phyloP scores from a whole-genome alignment of 1,140 invertebrate genomes.

The Ylistrum balloti region DNA sequence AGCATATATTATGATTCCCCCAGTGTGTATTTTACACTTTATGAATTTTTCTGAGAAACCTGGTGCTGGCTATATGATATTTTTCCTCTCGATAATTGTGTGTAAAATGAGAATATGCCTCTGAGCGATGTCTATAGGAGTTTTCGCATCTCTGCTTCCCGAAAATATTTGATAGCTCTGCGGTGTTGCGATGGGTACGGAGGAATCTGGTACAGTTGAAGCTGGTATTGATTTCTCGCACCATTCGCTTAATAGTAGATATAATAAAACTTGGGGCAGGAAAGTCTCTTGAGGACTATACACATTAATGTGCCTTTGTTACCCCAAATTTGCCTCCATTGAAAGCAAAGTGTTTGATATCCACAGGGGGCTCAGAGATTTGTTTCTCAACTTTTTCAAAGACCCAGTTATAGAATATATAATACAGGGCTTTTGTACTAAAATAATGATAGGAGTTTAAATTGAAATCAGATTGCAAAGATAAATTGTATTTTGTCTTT shows the following conservation, averaged over 20 bases:
- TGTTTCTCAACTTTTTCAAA: background rate
- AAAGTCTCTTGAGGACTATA: background rate
- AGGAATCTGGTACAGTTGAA: background rate
- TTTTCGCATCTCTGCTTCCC: constrained; percentile 7
- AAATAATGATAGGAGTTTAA: background rate
- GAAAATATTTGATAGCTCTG: constrained; percentile 20
- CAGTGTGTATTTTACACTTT: background rate
- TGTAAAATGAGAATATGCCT: constrained; percentile 27
- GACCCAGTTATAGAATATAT: background rate
- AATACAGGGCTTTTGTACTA: background rate
- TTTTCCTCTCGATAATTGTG: background rate
- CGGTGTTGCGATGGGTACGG: background rate
- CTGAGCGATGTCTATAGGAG: background rate
- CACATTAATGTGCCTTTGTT: background rate
- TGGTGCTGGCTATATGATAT: background rate
- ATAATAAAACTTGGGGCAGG: constrained; percentile 4
- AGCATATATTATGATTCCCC: background rate
- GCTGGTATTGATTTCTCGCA: background rate
- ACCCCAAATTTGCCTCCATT: background rate
- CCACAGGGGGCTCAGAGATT: background rate
- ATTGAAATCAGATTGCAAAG: background rate
- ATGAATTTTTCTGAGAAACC: background rate
- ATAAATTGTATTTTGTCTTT: background rate
- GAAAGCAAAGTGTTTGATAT: background rate
- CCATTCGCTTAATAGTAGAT: background rate